Conservation (phyloP, 2,797 vertebrate species). For the Lepilemur septentrionalis region DNA sequence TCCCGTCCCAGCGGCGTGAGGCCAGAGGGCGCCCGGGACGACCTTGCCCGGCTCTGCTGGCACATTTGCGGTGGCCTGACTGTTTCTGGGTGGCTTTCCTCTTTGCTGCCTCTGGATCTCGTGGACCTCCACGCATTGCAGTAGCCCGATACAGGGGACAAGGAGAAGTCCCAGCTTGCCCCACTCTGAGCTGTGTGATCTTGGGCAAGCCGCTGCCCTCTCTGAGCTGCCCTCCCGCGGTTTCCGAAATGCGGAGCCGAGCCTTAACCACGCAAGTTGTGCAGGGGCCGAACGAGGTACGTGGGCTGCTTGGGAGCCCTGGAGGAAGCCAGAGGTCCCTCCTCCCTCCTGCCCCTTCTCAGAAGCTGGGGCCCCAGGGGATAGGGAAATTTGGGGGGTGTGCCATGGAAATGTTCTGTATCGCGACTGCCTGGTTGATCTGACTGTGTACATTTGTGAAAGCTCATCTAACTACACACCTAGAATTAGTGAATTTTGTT, state of each 20-base stretch:
- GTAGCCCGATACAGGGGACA: background rate
- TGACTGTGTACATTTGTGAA: too few relatives aligned
- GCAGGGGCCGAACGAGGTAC: background rate
- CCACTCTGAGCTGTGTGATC: background rate
- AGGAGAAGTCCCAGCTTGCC: background rate
- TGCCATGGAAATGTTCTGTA: background rate
- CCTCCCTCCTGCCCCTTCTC: background rate
- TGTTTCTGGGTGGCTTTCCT: background rate
- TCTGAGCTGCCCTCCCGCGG: background rate
- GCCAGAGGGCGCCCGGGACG: background rate
- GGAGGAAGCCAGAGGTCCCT: background rate
- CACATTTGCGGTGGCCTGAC: background rate
- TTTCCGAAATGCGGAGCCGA: background rate
- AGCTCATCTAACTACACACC: background rate
- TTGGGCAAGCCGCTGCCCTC: background rate
- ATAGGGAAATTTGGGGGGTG: background rate
- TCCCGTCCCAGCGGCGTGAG: accelerated
- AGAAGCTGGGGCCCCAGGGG: background rate
- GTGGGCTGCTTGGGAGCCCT: background rate
- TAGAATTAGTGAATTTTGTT: background rate
- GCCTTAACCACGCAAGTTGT: accelerated
- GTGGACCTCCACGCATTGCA: background rate
- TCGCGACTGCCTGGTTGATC: background rate
- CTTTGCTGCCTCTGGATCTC: too few relatives aligned
- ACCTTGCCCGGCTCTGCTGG: accelerated